Evolutionary conservation across 2,797 vertebrate genomes (phyloP).

Genomic region (Picus viridis): DNA sequence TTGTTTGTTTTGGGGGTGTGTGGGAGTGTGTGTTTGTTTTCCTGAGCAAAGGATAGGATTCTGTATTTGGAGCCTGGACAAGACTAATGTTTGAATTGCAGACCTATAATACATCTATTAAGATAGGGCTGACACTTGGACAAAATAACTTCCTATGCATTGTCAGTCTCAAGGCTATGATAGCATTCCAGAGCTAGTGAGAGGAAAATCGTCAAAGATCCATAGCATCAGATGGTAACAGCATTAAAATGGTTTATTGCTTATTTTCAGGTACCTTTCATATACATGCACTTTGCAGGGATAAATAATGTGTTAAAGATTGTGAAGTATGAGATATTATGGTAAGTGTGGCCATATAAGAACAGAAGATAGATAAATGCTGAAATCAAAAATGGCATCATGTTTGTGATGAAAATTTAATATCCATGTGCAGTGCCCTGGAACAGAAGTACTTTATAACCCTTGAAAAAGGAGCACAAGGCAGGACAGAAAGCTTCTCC

Average conservation of each 20-base stretch:
- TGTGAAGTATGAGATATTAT: slow-evolving; percentile 25
- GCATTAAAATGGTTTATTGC: slow-evolving; percentile 28
- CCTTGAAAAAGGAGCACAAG: slow-evolving; percentile 10
- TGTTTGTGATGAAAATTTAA: slow-evolving; percentile 56
- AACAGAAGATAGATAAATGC: slow-evolving; percentile 46
- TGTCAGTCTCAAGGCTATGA: not conserved
- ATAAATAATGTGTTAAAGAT: slow-evolving; percentile 39
- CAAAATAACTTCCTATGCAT: not conserved
- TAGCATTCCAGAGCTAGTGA: slow-evolving; percentile 18
- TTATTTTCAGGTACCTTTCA: slow-evolving; percentile 24
- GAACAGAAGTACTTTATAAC: slow-evolving; percentile 51
- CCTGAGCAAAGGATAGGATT: not conserved
- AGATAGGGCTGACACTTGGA: not conserved
- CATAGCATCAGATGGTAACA: not conserved
- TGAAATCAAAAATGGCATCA: slow-evolving; percentile 40
- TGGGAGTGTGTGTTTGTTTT: no score
- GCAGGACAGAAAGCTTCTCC: slow-evolving; percentile 7
- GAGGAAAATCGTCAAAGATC: slow-evolving; percentile 26
- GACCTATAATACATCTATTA: not conserved
- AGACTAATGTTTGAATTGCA: not conserved
- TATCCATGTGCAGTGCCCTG: slow-evolving; percentile 35
- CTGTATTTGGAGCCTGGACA: not conserved
- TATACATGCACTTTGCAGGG: not conserved
- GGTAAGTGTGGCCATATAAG: not conserved
- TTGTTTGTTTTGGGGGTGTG: no score